These are phyloP conservation scores for Parnassius glacialis DNA, from an alignment of 2,888 invertebrate genomes.

Conservation along the genomic window DNA sequence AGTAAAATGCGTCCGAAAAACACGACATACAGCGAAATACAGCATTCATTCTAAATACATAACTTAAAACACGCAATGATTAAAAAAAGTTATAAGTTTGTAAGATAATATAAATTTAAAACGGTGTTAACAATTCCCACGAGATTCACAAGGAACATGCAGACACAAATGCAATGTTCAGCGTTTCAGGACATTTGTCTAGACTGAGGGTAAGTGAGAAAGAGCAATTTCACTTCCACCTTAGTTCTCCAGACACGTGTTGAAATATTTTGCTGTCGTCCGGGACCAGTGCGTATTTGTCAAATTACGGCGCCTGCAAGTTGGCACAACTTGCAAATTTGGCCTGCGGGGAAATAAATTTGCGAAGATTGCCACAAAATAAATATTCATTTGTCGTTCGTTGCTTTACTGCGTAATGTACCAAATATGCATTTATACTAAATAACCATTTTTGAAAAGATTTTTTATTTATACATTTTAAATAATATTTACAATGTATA, in stretches of 20 bases:
- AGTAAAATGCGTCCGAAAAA: no score
- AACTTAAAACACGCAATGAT: no score
- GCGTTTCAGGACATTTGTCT: conserved; percentile 53
- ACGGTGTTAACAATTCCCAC: neutral
- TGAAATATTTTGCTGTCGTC: conserved; percentile 38
- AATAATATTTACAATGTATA: conserved; percentile 46
- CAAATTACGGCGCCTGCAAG: conserved; percentile 35
- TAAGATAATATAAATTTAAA: neutral
- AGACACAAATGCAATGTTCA: conserved; percentile 29
- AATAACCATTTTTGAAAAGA: conserved; percentile 4
- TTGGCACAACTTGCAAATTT: conserved; percentile 33
- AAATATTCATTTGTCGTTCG: conserved; percentile 22
- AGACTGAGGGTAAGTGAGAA: conserved; percentile 47
- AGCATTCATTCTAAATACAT: no score
- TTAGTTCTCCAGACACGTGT: conserved; percentile 38
- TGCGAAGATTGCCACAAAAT: conserved; percentile 16
- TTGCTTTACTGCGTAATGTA: neutral
- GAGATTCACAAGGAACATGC: neutral
- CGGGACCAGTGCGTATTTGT: conserved; percentile 41
- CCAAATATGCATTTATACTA: conserved; percentile 1
- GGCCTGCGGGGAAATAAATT: conserved; percentile 19
- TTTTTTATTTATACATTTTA: conserved; percentile 1
- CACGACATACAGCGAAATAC: no score
- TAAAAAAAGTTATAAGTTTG: neutral
- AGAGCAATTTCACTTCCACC: conserved; percentile 36